These are phyloP conservation scores for Drosophila atripex DNA, from an alignment of 2,888 invertebrate genomes.

Conservation along the genomic window DNA sequence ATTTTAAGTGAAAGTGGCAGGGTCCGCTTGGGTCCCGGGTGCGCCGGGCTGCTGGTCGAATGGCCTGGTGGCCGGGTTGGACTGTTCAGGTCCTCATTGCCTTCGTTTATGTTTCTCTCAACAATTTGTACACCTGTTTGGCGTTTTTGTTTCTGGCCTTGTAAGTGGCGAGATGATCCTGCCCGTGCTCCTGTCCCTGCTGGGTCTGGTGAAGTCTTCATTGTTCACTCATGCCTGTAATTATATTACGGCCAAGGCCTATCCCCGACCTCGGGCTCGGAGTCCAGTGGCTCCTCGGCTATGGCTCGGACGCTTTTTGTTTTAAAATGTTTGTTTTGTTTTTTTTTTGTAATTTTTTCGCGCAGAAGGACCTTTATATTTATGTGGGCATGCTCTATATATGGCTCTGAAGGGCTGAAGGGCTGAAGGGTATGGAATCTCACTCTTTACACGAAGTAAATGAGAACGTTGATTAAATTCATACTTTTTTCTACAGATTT, in stretches of 20 bases:
- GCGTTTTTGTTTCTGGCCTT: constrained; percentile 34
- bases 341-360: constrained; percentile 10
- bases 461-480: neutral
- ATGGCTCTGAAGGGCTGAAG: neutral
- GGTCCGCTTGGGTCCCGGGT: constrained; percentile 2
- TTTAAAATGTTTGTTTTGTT: neutral
- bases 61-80: too few species aligned
- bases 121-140: constrained; percentile 53
- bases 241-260: constrained; percentile 37
- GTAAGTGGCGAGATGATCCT: constrained; percentile 41
- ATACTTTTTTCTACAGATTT: neutral
- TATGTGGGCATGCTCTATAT: constrained; percentile 13
- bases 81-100: neutral
- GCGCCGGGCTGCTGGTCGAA: neutral
- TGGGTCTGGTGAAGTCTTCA: constrained; percentile 27
- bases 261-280: neutral
- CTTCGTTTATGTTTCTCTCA: constrained; percentile 34
- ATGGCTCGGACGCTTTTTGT: neutral
- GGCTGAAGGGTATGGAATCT: neutral
- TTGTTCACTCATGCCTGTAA: constrained; percentile 40
- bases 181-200: constrained; percentile 3
- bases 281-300: neutral
- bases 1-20: constrained; percentile 52
- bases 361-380: constrained; percentile 27
- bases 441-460: neutral